Evolutionary conservation across 2,888 invertebrate genomes (phyloP), one percentile per base, ranked within the genome.

Genomic region (Spodoptera littoralis): DNA sequence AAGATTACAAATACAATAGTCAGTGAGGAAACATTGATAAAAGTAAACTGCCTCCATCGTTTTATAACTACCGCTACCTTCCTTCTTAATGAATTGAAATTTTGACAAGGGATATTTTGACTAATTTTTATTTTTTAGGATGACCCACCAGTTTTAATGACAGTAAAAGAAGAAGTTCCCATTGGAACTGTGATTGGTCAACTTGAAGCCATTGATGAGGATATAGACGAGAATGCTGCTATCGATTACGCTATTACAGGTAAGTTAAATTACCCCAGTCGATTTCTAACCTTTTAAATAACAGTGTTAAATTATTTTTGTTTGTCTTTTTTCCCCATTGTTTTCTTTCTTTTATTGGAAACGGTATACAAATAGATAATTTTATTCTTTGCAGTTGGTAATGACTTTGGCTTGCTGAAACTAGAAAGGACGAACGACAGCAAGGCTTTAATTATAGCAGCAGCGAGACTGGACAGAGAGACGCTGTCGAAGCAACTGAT

Each of bases 191-290:
- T 96, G 4, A 96, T 98, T 11, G 97, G 97, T 0, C 92, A 95
- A 52, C 86, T 98, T 11, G 93, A 95, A 75, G 98, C 97, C 0
- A 88, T 96, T 22, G 98, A 98, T 81, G 96, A 96, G 79, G 98
- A 98, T 76, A 95, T 96, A 11, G 96, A 94, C 4, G 96, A 96
- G 11, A 97, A 97, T 85, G 97, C 97, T 0, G 96, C 96, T 62
- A 96, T 97, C 63, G 97, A 97, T 80, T 97, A 97, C 77, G 91
- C 95, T 0, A 97, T 98, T 13, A 96, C 95, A 57, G 96, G 96
- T 96, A 86, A 61, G 12, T 5, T 27, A 27, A 1, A 27, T 27
- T 27, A 27, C 2, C 27, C 27, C 18, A 1, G 18, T 18, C 1
- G 18, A 18, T 18, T 18, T 18, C 18, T 18, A 18, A 18, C 18